phyloP scores from a whole-genome alignment of 2,797 vertebrate genomes.

The Phalloptychus januarius region DNA sequence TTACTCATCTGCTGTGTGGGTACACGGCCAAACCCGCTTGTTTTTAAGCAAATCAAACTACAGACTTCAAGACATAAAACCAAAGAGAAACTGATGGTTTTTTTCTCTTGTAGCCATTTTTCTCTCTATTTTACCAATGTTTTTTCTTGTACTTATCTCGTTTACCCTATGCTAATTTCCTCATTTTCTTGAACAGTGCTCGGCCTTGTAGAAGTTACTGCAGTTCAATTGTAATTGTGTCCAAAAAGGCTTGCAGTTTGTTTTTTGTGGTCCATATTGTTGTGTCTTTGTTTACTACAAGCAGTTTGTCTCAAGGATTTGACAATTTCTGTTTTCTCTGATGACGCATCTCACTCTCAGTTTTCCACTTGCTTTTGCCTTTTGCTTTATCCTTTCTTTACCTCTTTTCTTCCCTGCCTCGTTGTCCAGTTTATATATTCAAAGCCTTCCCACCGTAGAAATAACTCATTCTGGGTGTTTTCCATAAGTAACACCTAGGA shows the following conservation, averaged over 20 bases:
- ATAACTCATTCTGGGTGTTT: not conserved
- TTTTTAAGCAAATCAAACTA: constrained; percentile 39
- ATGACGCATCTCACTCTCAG: not conserved
- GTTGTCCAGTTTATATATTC: not conserved
- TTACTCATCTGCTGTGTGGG: constrained; percentile 37
- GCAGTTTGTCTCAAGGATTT: not conserved
- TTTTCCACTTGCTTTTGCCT: not conserved
- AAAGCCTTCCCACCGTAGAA: not conserved
- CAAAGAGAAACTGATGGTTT: not conserved
- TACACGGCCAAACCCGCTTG: constrained; percentile 27
- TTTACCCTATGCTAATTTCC: not conserved
- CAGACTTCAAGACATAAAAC: not conserved
- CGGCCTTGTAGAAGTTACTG: not conserved
- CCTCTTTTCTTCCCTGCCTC: not conserved
- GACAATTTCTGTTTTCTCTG: not conserved
- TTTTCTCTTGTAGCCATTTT: not conserved
- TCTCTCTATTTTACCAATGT: not conserved
- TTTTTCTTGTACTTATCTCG: not conserved
- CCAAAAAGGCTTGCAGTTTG: not conserved
- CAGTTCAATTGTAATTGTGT: not conserved
- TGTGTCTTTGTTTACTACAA: too few relatives aligned
- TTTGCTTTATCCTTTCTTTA: not conserved
- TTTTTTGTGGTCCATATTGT: not conserved
- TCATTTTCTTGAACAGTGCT: not conserved
- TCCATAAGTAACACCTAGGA: not conserved